These are phyloP conservation scores for Drosophila asahinai DNA, from an alignment of 1,140 invertebrate species.

Conservation along the genomic window DNA sequence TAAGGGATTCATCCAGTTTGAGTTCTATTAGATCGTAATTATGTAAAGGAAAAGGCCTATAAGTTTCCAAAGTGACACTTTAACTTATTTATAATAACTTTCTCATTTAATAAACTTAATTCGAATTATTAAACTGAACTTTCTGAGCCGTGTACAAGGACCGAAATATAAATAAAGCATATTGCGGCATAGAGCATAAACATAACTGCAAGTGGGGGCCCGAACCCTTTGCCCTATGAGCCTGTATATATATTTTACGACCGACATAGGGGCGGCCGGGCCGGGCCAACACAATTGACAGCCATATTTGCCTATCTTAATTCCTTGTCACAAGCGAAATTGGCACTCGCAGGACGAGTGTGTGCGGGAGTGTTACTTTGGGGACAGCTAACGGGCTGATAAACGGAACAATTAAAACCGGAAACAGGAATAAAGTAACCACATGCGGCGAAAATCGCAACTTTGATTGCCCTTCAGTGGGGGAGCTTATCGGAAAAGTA, in stretches of 20 bases:
- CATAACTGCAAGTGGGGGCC: conserved; percentile 31
- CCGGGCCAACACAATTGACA: conserved; percentile 65
- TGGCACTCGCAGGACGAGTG: conserved; percentile 57
- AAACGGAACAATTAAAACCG: conserved; percentile 68
- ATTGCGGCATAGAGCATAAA: conserved; percentile 30
- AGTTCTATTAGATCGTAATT: not conserved
- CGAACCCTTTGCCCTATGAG: conserved; percentile 22
- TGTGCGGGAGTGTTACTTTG: conserved; percentile 40
- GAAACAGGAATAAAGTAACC: conserved; percentile 35
- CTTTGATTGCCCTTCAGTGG: conserved; percentile 40
- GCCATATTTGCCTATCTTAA: conserved; percentile 74
- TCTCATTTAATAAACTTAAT: no score
- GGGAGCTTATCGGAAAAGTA: conserved; percentile 36
- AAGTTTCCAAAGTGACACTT: not conserved
- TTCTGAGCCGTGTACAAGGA: not conserved
- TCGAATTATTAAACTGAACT: no score
- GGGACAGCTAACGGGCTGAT: conserved; percentile 69
- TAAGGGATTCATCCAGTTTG: no score
- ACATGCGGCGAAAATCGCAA: conserved; percentile 36
- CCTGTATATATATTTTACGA: conserved; percentile 61
- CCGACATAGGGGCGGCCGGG: conserved; percentile 52
- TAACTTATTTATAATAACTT: not conserved
- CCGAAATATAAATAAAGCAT: conserved; percentile 20
- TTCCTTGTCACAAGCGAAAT: conserved; percentile 76
- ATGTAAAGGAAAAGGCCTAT: not conserved